These are phyloP conservation scores for Syngnathus floridae DNA, from an alignment of 2,113 vertebrate species.

Conservation along the genomic window DNA sequence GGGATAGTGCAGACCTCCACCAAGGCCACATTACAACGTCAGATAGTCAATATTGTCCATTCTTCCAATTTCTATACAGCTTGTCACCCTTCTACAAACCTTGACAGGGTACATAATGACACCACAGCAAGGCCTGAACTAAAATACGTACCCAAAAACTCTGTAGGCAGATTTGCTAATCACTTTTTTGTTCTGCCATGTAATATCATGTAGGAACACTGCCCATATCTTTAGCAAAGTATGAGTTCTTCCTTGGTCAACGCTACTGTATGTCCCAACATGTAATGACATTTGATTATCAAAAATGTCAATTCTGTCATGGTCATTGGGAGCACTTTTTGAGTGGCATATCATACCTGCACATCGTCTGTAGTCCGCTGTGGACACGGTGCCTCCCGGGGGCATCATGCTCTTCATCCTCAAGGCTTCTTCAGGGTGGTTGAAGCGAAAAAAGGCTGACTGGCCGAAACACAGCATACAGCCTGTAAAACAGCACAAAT, in stretches of 20 bases:
- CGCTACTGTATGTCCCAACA: neutral
- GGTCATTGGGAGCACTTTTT: neutral
- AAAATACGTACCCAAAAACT: neutral
- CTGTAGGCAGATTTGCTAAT: too few relatives aligned
- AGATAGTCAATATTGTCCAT: too few relatives aligned
- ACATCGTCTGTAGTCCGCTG: slow-evolving; percentile 47
- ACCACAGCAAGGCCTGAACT: neutral
- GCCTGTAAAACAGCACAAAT: slow-evolving; percentile 63
- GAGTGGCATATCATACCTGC: slow-evolving; percentile 25
- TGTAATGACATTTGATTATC: neutral
- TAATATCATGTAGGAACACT: neutral
- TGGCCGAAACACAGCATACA: slow-evolving; percentile 96
- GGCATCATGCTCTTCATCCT: slow-evolving; percentile 96
- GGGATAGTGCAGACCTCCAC: too few relatives aligned
- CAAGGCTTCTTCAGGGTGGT: slow-evolving; percentile 92
- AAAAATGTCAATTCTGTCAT: neutral
- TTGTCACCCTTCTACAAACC: neutral
- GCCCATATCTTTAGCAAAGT: neutral
- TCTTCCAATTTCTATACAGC: neutral
- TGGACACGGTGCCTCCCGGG: slow-evolving; percentile 46
- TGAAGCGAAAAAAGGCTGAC: slow-evolving; percentile 90
- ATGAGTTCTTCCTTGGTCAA: neutral
- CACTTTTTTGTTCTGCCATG: neutral
- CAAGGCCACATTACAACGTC: too few relatives aligned
- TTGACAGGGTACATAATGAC: too few relatives aligned